A percentile compares a stretch with the other conserved stretches of the same genome.
These are phyloP conservation scores for Xiphophorus hellerii DNA, from an alignment of 2,113 vertebrate species.

Conservation along the genomic window DNA sequence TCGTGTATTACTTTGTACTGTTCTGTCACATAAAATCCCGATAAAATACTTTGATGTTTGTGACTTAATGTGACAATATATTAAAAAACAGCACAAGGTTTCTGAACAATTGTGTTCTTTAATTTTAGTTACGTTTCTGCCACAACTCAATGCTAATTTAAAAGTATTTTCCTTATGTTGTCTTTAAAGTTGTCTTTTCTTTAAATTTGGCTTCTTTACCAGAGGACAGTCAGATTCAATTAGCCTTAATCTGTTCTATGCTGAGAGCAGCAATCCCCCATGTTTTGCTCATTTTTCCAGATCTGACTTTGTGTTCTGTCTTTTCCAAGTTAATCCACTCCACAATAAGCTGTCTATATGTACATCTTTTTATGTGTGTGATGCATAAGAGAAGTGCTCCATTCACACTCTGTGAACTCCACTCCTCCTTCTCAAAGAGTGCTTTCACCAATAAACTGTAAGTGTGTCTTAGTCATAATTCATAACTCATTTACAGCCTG, in stretches of 20 bases:
- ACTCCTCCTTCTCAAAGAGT: slow-evolving; percentile 21
- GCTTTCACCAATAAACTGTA: slow-evolving; percentile 22
- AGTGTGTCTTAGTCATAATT: slow-evolving; percentile 64
- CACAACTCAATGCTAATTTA: slow-evolving; percentile 25
- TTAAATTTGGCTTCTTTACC: slow-evolving; percentile 41
- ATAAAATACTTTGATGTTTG: neutral
- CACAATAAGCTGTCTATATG: neutral
- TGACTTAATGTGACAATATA: neutral
- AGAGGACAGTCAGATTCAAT: slow-evolving; percentile 45
- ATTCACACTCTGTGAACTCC: slow-evolving; percentile 7
- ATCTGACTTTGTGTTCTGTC: slow-evolving; percentile 18
- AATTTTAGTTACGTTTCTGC: slow-evolving; percentile 2
- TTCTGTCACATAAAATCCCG: too few species aligned
- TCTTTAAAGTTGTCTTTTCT: slow-evolving; percentile 39
- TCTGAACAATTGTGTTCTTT: neutral
- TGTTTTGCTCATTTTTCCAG: slow-evolving; percentile 34
- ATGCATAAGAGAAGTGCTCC: neutral
- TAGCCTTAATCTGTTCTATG: slow-evolving; percentile 26
- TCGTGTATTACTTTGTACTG: too few species aligned
- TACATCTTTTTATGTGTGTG: slow-evolving; percentile 8
- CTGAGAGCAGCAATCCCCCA: slow-evolving; percentile 36
- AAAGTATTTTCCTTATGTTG: slow-evolving; percentile 38
- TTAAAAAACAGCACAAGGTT: neutral
- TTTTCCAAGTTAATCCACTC: slow-evolving; percentile 13
- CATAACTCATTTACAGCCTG: slow-evolving; percentile 75